A percentile compares a stretch with the other conserved stretches of the same genome.
phyloP scores from a whole-genome alignment of 2,888 invertebrate species.

The Argyra leucocephala region DNA sequence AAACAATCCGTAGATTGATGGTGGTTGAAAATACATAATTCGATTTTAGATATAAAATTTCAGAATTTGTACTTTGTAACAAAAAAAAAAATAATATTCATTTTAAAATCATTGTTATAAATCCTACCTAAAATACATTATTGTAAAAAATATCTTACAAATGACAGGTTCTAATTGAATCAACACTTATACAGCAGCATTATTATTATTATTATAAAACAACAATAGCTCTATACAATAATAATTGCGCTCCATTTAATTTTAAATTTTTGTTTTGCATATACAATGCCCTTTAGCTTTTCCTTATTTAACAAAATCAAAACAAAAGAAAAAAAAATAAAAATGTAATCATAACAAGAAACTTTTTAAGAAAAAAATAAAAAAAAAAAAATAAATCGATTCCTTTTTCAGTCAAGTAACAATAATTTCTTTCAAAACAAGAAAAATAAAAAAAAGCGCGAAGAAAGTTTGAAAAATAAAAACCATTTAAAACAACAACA shows the following conservation, averaged over 20 bases:
- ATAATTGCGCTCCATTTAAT: background rate
- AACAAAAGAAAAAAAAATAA: background rate
- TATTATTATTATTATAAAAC: too few relatives aligned
- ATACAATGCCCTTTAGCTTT: conserved; percentile 6
- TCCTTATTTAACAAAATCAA: background rate
- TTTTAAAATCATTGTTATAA: too few relatives aligned
- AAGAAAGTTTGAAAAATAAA: conserved; percentile 1
- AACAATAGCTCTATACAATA: too few relatives aligned
- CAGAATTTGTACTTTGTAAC: too few relatives aligned
- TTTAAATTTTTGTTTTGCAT: background rate
- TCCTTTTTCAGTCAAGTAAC: background rate
- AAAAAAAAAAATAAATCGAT: background rate
- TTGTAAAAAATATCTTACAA: too few relatives aligned
- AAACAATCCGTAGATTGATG: too few relatives aligned
- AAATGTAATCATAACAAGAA: background rate
- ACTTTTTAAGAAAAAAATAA: background rate
- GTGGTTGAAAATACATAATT: too few relatives aligned
- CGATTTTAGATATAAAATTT: too few relatives aligned
- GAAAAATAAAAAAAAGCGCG: background rate
- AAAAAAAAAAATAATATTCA: too few relatives aligned
- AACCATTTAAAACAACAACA: background rate
- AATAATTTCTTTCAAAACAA: background rate
- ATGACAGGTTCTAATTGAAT: too few relatives aligned
- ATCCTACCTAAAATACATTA: too few relatives aligned
- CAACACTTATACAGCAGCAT: too few relatives aligned